These are phyloP conservation scores for Atrina japonica DNA, from an alignment of 2,888 invertebrate genomes.

Conservation along the genomic window DNA sequence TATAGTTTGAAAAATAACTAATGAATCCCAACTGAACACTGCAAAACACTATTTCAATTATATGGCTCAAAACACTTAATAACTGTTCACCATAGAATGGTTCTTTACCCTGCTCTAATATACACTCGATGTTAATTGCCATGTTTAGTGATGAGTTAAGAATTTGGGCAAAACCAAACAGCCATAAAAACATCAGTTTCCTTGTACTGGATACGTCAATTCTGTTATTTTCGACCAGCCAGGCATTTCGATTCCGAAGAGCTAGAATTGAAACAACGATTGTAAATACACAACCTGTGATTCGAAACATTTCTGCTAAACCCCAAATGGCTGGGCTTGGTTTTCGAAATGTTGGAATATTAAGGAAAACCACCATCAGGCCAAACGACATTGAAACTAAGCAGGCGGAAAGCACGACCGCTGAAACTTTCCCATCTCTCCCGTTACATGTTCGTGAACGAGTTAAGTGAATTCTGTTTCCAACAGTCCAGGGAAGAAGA, in stretches of 20 bases:
- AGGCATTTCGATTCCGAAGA: neutral
- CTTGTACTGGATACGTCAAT: neutral
- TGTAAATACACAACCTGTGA: neutral
- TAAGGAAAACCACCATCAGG: conserved; percentile 8
- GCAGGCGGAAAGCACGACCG: neutral
- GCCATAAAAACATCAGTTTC: conserved; percentile 10
- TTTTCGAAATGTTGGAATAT: neutral
- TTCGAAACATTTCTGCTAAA: neutral
- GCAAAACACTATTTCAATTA: conserved; percentile 19
- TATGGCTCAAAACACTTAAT: conserved; percentile 11
- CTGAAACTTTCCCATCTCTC: conserved; percentile 6
- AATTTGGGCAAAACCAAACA: conserved; percentile 20
- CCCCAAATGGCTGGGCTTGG: conserved; percentile 22
- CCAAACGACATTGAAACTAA: neutral
- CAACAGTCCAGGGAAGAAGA: too few relatives aligned
- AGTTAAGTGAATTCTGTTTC: too few relatives aligned
- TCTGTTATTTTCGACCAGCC: neutral
- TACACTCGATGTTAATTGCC: conserved; percentile 19
- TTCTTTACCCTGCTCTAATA: neutral
- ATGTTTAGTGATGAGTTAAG: conserved; percentile 13
- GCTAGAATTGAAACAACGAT: neutral
- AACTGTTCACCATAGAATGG: conserved; percentile 13
- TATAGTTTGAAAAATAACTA: neutral
- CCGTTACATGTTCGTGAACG: neutral
- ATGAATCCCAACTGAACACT: conserved; percentile 21